Evolutionary conservation across 1,140 invertebrate species (phyloP).

Genomic region (Cylas formicarius): DNA sequence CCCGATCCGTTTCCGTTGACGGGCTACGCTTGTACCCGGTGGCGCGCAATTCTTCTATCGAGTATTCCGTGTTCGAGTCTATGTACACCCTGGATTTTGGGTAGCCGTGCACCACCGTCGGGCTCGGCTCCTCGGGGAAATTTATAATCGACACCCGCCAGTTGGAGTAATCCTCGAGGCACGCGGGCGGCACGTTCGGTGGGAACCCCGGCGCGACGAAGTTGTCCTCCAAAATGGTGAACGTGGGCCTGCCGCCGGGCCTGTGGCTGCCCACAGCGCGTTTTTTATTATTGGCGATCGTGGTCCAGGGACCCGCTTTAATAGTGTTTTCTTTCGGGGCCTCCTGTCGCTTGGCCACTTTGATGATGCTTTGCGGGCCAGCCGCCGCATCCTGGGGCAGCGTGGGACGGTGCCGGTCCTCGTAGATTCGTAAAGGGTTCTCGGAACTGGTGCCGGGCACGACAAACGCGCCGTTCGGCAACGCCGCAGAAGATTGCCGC

Average conservation of each 20-base stretch:
- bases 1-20: background rate
- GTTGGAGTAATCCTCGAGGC: conserved; percentile 47
- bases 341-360: conserved; percentile 48
- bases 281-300: conserved; percentile 32
- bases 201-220: no score
- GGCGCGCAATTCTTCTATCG: conserved; percentile 60
- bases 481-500: conserved; percentile 17
- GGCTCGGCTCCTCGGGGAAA: conserved; percentile 50
- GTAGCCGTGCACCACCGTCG: conserved; percentile 52
- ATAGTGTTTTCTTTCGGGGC: conserved; percentile 55
- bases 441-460: no score
- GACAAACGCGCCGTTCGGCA: no score
- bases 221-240: no score
- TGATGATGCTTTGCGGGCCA: conserved; percentile 46
- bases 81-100: conserved; percentile 53
- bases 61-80: conserved; percentile 51
- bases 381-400: conserved; percentile 12
- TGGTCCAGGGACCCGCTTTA: conserved; percentile 57
- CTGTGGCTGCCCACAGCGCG: conserved; percentile 16
- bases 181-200: conserved; percentile 37
- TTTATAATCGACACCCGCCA: conserved; percentile 48
- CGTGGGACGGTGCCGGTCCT: no score
- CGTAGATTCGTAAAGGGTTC: no score
- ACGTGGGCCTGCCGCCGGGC: conserved; percentile 2
- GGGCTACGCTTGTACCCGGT: conserved; percentile 27